Conservation (phyloP, 2,888 invertebrate genomes). For the Bedellia somnulentella region DNA sequence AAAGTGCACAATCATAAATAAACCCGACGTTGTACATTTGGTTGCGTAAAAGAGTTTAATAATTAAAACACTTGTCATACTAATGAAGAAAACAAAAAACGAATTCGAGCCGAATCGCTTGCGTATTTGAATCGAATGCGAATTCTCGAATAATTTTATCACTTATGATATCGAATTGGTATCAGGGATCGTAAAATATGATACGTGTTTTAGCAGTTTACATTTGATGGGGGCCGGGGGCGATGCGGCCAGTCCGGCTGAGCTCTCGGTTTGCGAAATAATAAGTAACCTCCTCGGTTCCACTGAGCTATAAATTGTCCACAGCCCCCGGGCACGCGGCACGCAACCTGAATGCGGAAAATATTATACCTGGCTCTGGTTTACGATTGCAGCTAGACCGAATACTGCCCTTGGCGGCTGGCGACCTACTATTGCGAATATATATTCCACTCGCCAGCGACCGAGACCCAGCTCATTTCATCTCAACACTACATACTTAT, state of each 20-base stretch:
- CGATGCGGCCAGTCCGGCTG: constrained; percentile 18
- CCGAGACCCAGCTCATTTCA: no score
- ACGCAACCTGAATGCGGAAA: constrained; percentile 59
- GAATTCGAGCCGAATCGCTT: no score
- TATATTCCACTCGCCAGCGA: no score
- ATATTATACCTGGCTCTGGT: constrained; percentile 20
- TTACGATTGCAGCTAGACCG: constrained; percentile 19
- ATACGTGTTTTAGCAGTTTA: constrained; percentile 31
- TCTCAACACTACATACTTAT: no score
- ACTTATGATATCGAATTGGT: no score
- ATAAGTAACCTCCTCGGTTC: constrained; percentile 35
- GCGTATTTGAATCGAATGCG: no score
- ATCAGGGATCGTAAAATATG: no score
- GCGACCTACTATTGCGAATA: no score
- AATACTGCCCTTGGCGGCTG: constrained; percentile 3
- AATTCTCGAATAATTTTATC: no score
- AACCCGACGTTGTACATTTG: constrained; percentile 1
- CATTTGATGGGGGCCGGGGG: constrained; percentile 38
- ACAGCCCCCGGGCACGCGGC: constrained; percentile 52
- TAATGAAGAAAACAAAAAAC: no score
- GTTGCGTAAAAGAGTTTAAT: neutral
- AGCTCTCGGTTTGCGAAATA: constrained; percentile 35
- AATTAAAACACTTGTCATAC: no score
- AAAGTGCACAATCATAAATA: no score
- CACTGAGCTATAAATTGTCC: constrained; percentile 50